Evolutionary conservation across 1,140 invertebrate genomes (phyloP), one percentile per base, ranked within the genome.

Genomic region (Tyrophagus putrescentiae): DNA sequence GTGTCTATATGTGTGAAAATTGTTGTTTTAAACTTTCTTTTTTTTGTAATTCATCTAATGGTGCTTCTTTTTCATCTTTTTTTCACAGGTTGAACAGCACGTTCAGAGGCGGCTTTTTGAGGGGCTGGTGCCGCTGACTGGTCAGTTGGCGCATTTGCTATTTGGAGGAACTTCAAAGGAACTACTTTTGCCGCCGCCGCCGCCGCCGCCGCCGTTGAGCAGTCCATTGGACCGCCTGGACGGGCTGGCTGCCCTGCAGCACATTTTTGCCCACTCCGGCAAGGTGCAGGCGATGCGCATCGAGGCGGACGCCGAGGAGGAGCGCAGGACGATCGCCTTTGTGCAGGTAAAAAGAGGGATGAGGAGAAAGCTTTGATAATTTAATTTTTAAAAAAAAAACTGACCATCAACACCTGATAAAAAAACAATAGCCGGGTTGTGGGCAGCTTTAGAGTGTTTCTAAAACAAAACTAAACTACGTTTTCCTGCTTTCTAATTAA

Each of bases 181-280:
- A n/a, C n/a, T n/a, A n/a, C n/a, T n/a, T n/a, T n/a, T n/a, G n/a
- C n/a, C 45, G 7, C 13, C 45, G 27, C 21, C 31, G 16, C 41
- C 54, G 29, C 0, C 23, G 6, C 7, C 25, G 3, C 31, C 39
- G 33, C 41, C 44, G n/a, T 34, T 62, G 9, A 9, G 21, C 5
- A 62, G 61, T 41, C 61, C 61, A 50, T 31, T 62, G 56, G 61
- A 62, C 44, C 54, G 59, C 34, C n/a, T 62, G 4, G 61, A 62
- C 21, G 54, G 33, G 13, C 16, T 62, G n/a, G 57, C 54, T 42
- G 7, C 56, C 4, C 36, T 62, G 21, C 57, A 62, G 36, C 23
- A 54, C n/a, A 57, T 62, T 5, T 29, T 62, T 7, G 21, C 11
- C 32, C 11, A 52, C 28, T 41, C 25, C 7, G 18, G 18, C 6